These are phyloP conservation scores for Butastur rufipennis DNA, from an alignment of 2,113 vertebrate species.

Conservation along the genomic window DNA sequence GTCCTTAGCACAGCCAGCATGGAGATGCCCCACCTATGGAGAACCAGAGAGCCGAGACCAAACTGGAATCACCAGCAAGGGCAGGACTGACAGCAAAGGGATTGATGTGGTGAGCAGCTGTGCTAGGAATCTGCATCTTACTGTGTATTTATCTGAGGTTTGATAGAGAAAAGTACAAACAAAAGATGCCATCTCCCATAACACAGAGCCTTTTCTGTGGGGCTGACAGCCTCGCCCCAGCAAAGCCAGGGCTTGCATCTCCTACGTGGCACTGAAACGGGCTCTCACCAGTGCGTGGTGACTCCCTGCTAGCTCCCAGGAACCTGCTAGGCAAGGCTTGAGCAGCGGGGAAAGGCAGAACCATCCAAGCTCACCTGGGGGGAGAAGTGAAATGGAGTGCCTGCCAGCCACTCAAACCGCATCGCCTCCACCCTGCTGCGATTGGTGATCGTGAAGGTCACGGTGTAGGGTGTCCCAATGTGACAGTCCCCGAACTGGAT, in stretches of 20 bases:
- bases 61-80: not conserved
- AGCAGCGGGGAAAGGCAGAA: not conserved
- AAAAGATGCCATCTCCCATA: not conserved
- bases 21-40: slow-evolving; percentile 86
- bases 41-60: not conserved
- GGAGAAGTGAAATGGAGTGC: slow-evolving; percentile 71
- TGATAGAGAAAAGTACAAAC: not conserved
- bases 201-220: not conserved
- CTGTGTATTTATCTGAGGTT: not conserved
- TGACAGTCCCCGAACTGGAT: slow-evolving; percentile 85
- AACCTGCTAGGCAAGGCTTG: not conserved
- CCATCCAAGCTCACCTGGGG: slow-evolving; percentile 70
- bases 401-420: slow-evolving; percentile 83
- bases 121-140: not conserved
- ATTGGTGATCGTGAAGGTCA: slow-evolving; percentile 84
- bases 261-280: accelerated
- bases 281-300: accelerated
- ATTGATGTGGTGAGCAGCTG: not conserved
- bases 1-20: slow-evolving; percentile 83
- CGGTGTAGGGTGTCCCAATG: slow-evolving; percentile 63
- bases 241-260: not conserved
- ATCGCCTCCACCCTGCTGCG: slow-evolving; percentile 72
- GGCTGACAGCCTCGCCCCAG: not conserved
- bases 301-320: not conserved
- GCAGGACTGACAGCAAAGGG: not conserved